Evolutionary conservation across 2,888 invertebrate genomes (phyloP).

Genomic region (Anorthoa munda): DNA sequence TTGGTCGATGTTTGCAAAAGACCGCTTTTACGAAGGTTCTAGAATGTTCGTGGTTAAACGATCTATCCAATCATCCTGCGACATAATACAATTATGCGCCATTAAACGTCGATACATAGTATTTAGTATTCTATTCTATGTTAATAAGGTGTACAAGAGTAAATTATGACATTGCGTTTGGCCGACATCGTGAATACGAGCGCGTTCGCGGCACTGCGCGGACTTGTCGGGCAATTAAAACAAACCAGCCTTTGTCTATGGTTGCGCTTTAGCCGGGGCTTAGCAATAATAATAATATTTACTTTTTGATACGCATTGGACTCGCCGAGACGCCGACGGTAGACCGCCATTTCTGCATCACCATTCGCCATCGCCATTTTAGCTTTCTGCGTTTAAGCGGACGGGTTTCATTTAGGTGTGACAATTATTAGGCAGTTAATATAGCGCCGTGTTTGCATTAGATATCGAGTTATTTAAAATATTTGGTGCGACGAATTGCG

Average conservation of each 20-base stretch:
- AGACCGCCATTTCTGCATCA: neutral
- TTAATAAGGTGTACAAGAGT: slow-evolving; percentile 24
- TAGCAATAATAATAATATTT: neutral
- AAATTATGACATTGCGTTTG: slow-evolving; percentile 20
- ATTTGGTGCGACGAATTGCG: no score
- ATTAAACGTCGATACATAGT: slow-evolving; percentile 23
- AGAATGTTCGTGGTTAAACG: neutral
- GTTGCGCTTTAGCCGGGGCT: neutral
- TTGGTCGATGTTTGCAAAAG: neutral
- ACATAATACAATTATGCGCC: slow-evolving; percentile 20
- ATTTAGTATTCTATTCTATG: slow-evolving; percentile 47
- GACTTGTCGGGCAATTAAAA: neutral
- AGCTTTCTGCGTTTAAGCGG: no score
- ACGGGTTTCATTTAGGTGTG: neutral
- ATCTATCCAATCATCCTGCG: neutral
- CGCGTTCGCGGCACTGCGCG: neutral
- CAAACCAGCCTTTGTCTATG: neutral
- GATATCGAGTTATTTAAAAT: no score
- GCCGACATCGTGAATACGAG: neutral
- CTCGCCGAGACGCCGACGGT: neutral
- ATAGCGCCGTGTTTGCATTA: neutral
- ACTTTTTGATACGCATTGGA: neutral
- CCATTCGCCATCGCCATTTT: no score
- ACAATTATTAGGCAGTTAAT: neutral
- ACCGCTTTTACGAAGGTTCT: neutral